Conservation (phyloP, 2,888 invertebrate species). For the Cephus pygmeus region DNA sequence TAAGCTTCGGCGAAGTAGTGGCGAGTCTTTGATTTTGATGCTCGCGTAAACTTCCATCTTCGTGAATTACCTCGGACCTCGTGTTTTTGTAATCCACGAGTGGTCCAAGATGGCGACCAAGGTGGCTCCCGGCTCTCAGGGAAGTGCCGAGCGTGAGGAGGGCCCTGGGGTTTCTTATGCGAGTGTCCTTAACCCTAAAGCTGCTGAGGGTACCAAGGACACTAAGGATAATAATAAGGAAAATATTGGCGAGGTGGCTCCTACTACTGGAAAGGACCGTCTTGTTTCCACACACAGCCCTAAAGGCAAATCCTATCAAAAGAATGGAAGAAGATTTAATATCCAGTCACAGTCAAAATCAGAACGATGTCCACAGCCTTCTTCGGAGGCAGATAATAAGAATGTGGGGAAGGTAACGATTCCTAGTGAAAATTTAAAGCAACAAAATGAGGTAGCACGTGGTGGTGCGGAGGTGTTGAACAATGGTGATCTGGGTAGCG, state of each 20-base stretch:
- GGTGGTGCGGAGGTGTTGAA: slow-evolving; percentile 17
- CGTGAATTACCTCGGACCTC: slow-evolving; percentile 42
- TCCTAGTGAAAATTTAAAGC: not conserved
- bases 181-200: slow-evolving; percentile 70
- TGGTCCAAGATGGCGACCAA: slow-evolving; percentile 65
- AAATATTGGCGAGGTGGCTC: slow-evolving; percentile 67
- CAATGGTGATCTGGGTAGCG: slow-evolving; percentile 51
- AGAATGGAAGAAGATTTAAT: slow-evolving; percentile 53
- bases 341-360: slow-evolving; percentile 28
- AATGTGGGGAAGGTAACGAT: not conserved
- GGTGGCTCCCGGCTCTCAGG: slow-evolving; percentile 67
- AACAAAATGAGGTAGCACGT: slow-evolving; percentile 10
- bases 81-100: slow-evolving; percentile 51
- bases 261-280: slow-evolving; percentile 63
- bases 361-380: slow-evolving; percentile 35
- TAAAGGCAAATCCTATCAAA: slow-evolving; percentile 59
- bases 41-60: slow-evolving; percentile 11
- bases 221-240: slow-evolving; percentile 72
- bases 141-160: slow-evolving; percentile 45
- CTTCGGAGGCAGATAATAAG: not conserved
- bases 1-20: not conserved
- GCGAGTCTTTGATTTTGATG: slow-evolving; percentile 10
- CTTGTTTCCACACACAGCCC: slow-evolving; percentile 29
- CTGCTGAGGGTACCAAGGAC: slow-evolving; percentile 67
- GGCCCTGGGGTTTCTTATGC: slow-evolving; percentile 66